Conservation (phyloP, 2,113 vertebrate genomes). For the Orthonyx spaldingii region DNA sequence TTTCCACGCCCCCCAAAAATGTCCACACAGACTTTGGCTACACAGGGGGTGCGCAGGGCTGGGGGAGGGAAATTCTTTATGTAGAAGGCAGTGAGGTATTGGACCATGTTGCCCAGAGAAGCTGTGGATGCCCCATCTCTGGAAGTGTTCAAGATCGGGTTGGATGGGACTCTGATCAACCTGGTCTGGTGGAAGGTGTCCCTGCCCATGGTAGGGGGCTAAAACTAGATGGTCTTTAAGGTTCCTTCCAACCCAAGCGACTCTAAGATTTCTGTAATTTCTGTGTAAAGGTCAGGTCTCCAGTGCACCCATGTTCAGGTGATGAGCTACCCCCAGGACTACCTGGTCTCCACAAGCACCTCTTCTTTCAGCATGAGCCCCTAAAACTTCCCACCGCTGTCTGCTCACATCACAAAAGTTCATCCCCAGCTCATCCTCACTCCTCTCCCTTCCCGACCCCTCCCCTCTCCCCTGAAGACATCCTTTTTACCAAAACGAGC, state of each 20-base stretch:
- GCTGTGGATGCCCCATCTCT: not conserved
- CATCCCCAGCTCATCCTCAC: not conserved
- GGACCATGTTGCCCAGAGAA: not conserved
- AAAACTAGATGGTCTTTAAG: not conserved
- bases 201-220: not conserved
- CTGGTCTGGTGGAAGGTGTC: not conserved
- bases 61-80: not conserved
- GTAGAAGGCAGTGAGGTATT: not conserved
- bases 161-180: not conserved
- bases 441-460: not conserved
- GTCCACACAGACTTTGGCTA: fast-evolving
- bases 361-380: not conserved
- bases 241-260: not conserved
- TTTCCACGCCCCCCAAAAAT: fast-evolving
- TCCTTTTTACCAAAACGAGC: conserved; percentile 68
- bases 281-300: not conserved
- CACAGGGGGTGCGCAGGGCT: not conserved
- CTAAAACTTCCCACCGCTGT: not conserved
- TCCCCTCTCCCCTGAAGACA: conserved; percentile 37
- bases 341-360: not conserved
- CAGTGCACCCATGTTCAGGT: not conserved
- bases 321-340: not conserved
- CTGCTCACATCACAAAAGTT: not conserved
- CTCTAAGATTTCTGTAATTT: not conserved
- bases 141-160: not conserved